A percentile compares a stretch with the other conserved stretches of the same genome.
Conservation (phyloP, 2,797 vertebrate genomes). For the Halcyon chelicuti region DNA sequence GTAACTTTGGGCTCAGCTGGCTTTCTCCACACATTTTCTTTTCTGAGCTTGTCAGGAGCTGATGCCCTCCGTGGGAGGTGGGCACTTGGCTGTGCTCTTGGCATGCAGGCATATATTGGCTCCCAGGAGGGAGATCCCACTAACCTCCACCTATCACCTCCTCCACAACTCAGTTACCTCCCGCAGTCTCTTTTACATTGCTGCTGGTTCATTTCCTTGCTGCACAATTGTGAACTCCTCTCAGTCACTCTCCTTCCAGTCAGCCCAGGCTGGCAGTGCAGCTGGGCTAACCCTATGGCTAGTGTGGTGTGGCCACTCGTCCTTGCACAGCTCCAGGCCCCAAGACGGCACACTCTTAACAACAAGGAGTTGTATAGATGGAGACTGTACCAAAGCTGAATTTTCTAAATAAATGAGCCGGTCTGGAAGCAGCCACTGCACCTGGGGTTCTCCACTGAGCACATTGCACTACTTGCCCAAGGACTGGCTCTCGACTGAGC, state of each 20-base stretch:
- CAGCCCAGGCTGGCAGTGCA: accelerated
- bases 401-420: not conserved
- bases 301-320: not conserved
- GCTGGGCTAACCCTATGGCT: accelerated
- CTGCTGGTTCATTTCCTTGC: not conserved
- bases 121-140: not conserved
- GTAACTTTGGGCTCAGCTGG: not conserved
- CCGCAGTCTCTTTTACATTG: not conserved
- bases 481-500: not conserved
- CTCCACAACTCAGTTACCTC: not conserved
- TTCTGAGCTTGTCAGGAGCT: not conserved
- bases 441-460: not conserved
- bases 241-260: not conserved
- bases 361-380: not conserved
- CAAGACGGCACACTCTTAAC: accelerated
- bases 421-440: not conserved
- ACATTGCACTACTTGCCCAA: not conserved
- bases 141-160: not conserved
- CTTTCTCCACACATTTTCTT: not conserved
- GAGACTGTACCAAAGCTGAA: not conserved
- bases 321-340: accelerated
- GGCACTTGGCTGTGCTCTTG: not conserved
- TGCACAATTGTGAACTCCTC: not conserved
- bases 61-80: not conserved
- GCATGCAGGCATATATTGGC: not conserved